Evolutionary conservation across 2,888 invertebrate species (phyloP).

Genomic region (Synergus laeviventris): DNA sequence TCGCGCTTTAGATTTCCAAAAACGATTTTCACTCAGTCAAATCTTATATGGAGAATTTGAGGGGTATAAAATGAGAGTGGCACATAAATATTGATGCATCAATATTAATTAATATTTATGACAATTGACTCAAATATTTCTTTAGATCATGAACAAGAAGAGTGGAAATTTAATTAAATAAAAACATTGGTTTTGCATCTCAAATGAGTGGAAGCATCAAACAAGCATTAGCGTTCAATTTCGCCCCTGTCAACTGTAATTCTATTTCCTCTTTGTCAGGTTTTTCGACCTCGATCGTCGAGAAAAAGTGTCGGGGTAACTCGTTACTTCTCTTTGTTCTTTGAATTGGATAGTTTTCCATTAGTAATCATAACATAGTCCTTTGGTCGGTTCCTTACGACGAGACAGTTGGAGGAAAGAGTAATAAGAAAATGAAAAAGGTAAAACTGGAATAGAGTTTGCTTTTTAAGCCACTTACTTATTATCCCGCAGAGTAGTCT

Average conservation of each 20-base stretch:
- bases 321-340: constrained; percentile 74
- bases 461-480: constrained; percentile 68
- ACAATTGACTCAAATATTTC: no score
- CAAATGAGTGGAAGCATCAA: constrained; percentile 30
- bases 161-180: not conserved
- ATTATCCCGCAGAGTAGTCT: constrained; percentile 57
- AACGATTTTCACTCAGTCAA: not conserved
- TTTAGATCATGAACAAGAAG: not conserved
- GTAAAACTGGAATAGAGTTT: constrained; percentile 60
- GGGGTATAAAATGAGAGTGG: no score
- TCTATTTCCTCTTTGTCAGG: constrained; percentile 53
- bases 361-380: constrained; percentile 74
- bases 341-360: constrained; percentile 74
- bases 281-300: constrained; percentile 54
- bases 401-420: constrained; percentile 59
- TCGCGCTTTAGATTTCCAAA: not conserved
- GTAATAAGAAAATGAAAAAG: constrained; percentile 50
- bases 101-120: no score
- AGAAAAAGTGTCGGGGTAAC: constrained; percentile 62
- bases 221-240: constrained; percentile 43
- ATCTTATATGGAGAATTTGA: not conserved
- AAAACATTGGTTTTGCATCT: not conserved
- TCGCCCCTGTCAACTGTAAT: constrained; percentile 62
- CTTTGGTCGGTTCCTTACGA: constrained; percentile 61
- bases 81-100: no score